These are phyloP conservation scores for Hydrozoanthus gracilis DNA, from an alignment of 92 coral and sea anemone species.

Conservation along the genomic window DNA sequence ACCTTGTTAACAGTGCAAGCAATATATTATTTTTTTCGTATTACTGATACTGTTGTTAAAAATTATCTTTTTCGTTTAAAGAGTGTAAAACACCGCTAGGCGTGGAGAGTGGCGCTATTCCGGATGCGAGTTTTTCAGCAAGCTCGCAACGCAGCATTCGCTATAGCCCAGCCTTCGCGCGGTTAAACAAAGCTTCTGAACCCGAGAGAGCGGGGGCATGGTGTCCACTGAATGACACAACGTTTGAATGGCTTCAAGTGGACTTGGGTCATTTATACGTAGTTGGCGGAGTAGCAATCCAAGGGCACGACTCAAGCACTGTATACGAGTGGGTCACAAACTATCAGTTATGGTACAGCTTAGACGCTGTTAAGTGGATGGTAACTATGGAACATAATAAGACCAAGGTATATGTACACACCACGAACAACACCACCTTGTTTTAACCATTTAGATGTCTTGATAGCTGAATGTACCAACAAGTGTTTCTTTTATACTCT, in stretches of 20 bases:
- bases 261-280: slow-evolving; percentile 31
- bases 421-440: no score
- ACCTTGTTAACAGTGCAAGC: no score
- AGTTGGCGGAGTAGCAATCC: slow-evolving; percentile 25
- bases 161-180: slow-evolving; percentile 38
- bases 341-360: slow-evolving; percentile 32
- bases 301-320: slow-evolving; percentile 34
- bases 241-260: slow-evolving; percentile 23
- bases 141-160: slow-evolving; percentile 30
- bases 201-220: slow-evolving; percentile 34
- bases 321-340: slow-evolving; percentile 28
- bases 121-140: slow-evolving; percentile 31
- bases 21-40: neutral
- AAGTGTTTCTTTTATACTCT: no score
- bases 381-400: slow-evolving; percentile 39
- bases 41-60: neutral
- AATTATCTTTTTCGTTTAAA: neutral
- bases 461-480: no score
- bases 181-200: slow-evolving; percentile 28
- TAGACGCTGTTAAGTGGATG: slow-evolving; percentile 15
- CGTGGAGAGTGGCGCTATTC: neutral
- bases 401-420: slow-evolving; percentile 7
- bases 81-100: slow-evolving; percentile 40
- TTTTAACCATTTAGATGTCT: no score
- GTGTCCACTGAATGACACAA: slow-evolving; percentile 39